Evolutionary conservation across 2,797 vertebrate genomes (phyloP).

Genomic region (Siniperca scherzeri): DNA sequence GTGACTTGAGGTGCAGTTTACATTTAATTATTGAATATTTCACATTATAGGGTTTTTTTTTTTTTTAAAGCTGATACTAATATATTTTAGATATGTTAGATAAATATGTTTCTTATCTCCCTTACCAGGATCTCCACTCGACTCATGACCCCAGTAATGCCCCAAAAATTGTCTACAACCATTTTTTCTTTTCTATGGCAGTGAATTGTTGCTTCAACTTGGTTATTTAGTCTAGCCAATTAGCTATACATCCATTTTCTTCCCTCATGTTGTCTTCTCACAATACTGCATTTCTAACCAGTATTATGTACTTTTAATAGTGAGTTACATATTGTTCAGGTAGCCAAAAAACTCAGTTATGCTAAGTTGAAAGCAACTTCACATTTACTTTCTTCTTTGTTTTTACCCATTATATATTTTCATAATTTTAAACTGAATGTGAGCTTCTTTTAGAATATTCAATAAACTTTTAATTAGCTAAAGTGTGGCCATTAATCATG

Average conservation of each 20-base stretch:
- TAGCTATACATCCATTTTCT: neutral
- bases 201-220: neutral
- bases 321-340: neutral
- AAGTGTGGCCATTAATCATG: neutral
- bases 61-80: neutral
- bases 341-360: neutral
- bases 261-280: neutral
- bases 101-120: neutral
- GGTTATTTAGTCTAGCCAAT: neutral
- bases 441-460: too few species aligned
- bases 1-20: slow-evolving; percentile 3
- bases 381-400: neutral
- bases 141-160: neutral
- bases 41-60: neutral
- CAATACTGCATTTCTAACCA: neutral
- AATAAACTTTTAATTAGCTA: neutral
- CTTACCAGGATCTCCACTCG: neutral
- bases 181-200: neutral
- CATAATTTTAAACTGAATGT: neutral
- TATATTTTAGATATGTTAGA: slow-evolving; percentile 17
- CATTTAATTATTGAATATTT: neutral
- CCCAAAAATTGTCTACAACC: neutral
- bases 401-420: neutral
- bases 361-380: neutral
- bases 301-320: neutral